Percentiles rank a stretch among this genome's conserved stretches.
These are phyloP conservation scores for Anarrhichthys ocellatus DNA, from an alignment of 2,113 vertebrate species.

Conservation along the genomic window DNA sequence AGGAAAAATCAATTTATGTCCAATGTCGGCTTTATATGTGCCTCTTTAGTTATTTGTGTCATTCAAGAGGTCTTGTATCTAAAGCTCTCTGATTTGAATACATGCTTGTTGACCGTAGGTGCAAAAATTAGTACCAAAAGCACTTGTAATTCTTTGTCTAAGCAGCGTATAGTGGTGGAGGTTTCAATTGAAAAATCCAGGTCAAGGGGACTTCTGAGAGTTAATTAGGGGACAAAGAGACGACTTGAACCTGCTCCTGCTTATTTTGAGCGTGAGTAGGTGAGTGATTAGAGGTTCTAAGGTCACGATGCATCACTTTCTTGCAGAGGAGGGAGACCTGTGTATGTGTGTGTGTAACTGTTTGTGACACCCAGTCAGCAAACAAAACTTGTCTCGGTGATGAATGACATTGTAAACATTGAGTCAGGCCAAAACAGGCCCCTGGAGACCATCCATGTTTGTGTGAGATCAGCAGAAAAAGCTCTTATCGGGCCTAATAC, in stretches of 20 bases:
- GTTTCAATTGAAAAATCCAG: conserved; percentile 50
- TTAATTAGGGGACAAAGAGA: conserved; percentile 62
- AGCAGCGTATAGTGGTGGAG: conserved; percentile 1
- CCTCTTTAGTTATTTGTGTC: conserved; percentile 18
- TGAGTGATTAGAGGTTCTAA: conserved; percentile 36
- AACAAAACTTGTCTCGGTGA: conserved; percentile 63
- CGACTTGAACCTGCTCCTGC: conserved; percentile 56
- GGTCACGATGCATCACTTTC: conserved; percentile 47
- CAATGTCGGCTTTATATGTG: not conserved
- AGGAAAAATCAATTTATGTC: conserved; percentile 10
- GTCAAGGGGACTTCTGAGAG: conserved; percentile 53
- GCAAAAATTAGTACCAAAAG: conserved; percentile 20
- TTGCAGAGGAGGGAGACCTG: not conserved
- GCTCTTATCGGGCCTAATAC: conserved; percentile 73
- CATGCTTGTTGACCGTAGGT: not conserved
- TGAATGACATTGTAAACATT: conserved; percentile 74
- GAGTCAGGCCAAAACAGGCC: conserved; percentile 59
- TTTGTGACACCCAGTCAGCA: conserved; percentile 54
- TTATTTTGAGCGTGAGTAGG: conserved; percentile 42
- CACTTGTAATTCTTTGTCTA: conserved; percentile 2
- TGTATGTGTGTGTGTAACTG: conserved; percentile 23
- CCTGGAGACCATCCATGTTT: conserved; percentile 64
- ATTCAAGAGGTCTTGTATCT: conserved; percentile 13
- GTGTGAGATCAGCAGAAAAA: conserved; percentile 80
- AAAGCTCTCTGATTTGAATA: conserved; percentile 23